Evolutionary conservation across 2,113 vertebrate genomes (phyloP).

Genomic region (Thamnaconus septentrionalis): DNA sequence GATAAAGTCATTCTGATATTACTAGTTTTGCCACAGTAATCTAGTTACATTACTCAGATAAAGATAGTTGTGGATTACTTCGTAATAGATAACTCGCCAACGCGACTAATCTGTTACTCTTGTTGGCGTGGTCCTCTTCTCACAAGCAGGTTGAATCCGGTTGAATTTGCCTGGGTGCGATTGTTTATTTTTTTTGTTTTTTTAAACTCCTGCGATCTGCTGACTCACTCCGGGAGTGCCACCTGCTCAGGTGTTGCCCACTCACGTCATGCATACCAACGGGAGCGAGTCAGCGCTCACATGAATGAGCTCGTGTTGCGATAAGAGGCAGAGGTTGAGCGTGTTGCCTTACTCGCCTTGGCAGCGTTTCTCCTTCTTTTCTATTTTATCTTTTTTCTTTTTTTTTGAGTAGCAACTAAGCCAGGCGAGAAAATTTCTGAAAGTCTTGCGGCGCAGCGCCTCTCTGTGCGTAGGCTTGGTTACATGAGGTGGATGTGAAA

Average conservation of each 20-base stretch:
- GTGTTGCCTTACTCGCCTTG: not conserved
- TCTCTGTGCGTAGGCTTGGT: too few species aligned
- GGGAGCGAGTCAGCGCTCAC: constrained; percentile 27
- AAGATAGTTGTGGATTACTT: too few species aligned
- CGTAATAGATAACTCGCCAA: too few species aligned
- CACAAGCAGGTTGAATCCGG: too few species aligned
- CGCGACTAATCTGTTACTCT: too few species aligned
- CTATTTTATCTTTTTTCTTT: not conserved
- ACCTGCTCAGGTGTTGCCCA: constrained; percentile 56
- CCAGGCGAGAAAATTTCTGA: not conserved
- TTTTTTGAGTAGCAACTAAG: not conserved
- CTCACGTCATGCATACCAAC: constrained; percentile 47
- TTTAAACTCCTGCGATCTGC: constrained; percentile 26
- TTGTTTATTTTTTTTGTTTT: not conserved
- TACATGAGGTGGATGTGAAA: too few species aligned
- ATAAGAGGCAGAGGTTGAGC: not conserved
- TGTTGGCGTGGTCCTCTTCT: too few species aligned
- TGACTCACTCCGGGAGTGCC: constrained; percentile 54
- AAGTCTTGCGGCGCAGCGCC: too few species aligned
- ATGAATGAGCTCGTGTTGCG: constrained; percentile 19
- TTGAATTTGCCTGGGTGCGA: not conserved
- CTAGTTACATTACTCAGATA: too few species aligned
- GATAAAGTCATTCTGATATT: too few species aligned
- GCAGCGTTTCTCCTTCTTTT: too few species aligned
- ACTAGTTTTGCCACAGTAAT: too few species aligned